phyloP scores from a whole-genome alignment of 2,113 vertebrate species.

The Sebastes schlegelii region DNA sequence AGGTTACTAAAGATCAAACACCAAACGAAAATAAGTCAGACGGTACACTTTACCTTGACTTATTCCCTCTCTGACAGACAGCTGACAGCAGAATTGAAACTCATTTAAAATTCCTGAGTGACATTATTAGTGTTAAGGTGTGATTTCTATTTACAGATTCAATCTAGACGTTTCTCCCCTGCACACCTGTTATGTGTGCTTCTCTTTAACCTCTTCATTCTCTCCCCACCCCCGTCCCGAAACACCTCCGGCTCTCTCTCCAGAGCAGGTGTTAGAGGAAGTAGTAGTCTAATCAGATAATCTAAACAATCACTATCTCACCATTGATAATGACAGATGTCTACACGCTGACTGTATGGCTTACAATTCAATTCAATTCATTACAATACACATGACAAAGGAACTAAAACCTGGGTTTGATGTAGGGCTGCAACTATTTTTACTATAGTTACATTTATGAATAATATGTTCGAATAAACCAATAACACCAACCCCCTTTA shows the following conservation, averaged over 20 bases:
- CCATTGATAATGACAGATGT: conserved; percentile 53
- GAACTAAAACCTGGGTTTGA: not conserved
- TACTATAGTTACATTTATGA: not conserved
- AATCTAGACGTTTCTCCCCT: conserved; percentile 32
- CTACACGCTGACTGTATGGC: conserved; percentile 9
- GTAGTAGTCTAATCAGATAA: conserved; percentile 67
- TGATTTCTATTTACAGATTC: conserved; percentile 70
- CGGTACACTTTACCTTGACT: not conserved
- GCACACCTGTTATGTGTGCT: conserved; percentile 61
- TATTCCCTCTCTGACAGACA: conserved; percentile 34
- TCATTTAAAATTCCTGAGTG: conserved; percentile 17
- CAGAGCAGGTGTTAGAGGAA: conserved; percentile 75
- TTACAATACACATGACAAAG: not conserved
- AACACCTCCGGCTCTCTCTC: conserved; percentile 49
- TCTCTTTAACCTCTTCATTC: conserved; percentile 37
- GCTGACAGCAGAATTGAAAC: not conserved
- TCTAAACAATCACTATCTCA: conserved; percentile 67
- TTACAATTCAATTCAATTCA: conserved; percentile 16
- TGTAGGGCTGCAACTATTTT: not conserved
- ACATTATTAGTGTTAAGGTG: conserved; percentile 52
- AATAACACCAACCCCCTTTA: not conserved
- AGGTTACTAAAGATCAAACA: conserved; percentile 25
- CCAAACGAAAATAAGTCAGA: conserved; percentile 5
- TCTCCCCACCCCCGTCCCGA: conserved; percentile 38
- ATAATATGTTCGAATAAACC: not conserved